Evolutionary conservation across 2,113 vertebrate species (phyloP).

Genomic region (Isurus oxyrinchus): DNA sequence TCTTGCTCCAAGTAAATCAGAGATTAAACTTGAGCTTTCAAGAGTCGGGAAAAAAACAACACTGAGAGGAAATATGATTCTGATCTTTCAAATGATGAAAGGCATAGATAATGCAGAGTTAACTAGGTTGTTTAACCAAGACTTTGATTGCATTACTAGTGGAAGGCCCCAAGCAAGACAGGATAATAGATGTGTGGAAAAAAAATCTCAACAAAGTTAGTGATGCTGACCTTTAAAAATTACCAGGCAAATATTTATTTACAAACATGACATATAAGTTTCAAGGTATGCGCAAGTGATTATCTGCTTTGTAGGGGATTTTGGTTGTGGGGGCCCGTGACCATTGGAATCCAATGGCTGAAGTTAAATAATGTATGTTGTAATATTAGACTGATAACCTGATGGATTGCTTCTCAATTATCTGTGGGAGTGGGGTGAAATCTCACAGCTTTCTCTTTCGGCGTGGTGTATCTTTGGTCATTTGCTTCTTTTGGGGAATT

Average conservation of each 20-base stretch:
- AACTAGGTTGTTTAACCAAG: neutral
- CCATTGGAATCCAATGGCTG: neutral
- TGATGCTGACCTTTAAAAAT: neutral
- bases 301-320: neutral
- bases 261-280: neutral
- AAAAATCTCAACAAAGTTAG: neutral
- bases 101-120: neutral
- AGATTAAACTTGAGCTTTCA: neutral
- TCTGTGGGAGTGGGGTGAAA: neutral
- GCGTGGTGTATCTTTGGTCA: neutral
- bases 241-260: neutral
- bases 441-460: neutral
- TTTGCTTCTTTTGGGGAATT: neutral
- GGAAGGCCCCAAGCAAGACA: neutral
- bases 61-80: neutral
- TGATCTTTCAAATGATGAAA: neutral
- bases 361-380: neutral
- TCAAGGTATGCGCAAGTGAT: neutral
- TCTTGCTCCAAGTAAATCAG: neutral
- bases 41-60: too few relatives aligned
- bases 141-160: neutral
- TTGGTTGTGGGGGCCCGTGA: neutral
- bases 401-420: neutral
- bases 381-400: neutral
- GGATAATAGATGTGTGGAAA: neutral